Evolutionary conservation across 23 tunicate species (phyloP).

Genomic region (Clavelina lepadiformis): DNA sequence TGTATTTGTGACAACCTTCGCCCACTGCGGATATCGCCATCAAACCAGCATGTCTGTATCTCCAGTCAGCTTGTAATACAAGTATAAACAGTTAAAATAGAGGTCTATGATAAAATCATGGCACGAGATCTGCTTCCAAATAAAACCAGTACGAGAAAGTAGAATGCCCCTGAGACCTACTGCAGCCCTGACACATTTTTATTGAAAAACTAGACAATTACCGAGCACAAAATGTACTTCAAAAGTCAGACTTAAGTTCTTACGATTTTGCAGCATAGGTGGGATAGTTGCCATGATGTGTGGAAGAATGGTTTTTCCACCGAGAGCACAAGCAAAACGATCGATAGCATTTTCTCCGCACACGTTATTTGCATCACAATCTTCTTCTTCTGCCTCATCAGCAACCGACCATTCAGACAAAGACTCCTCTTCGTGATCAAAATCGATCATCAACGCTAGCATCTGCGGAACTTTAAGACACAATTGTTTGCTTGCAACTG

Average conservation of each 20-base stretch:
- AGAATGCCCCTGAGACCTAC: no score
- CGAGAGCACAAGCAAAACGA: slow-evolving; percentile 93
- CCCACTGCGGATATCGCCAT: slow-evolving; percentile 96
- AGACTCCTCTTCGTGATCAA: slow-evolving; percentile 69
- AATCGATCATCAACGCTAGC: slow-evolving; percentile 74
- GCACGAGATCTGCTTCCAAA: neutral
- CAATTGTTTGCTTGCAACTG: slow-evolving; percentile 3
- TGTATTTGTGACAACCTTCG: slow-evolving; percentile 89
- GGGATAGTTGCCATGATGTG: slow-evolving; percentile 85
- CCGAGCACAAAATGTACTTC: no score
- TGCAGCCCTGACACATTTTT: no score
- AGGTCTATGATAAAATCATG: neutral
- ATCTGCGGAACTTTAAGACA: slow-evolving; percentile 46
- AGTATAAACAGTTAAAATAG: neutral
- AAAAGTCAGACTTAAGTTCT: no score
- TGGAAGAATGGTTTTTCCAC: slow-evolving; percentile 84
- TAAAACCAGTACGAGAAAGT: neutral
- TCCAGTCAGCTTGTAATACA: slow-evolving; percentile 62
- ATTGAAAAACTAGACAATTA: no score
- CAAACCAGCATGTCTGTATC: slow-evolving; percentile 87
- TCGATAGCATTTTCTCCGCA: slow-evolving; percentile 96
- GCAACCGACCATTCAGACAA: slow-evolving; percentile 69
- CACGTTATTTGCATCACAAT: slow-evolving; percentile 77
- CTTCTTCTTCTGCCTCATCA: slow-evolving; percentile 82
- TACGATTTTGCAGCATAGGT: slow-evolving; percentile 75